These are phyloP conservation scores for Alligator sinensis DNA, from an alignment of 2,113 vertebrate genomes.

Conservation along the genomic window DNA sequence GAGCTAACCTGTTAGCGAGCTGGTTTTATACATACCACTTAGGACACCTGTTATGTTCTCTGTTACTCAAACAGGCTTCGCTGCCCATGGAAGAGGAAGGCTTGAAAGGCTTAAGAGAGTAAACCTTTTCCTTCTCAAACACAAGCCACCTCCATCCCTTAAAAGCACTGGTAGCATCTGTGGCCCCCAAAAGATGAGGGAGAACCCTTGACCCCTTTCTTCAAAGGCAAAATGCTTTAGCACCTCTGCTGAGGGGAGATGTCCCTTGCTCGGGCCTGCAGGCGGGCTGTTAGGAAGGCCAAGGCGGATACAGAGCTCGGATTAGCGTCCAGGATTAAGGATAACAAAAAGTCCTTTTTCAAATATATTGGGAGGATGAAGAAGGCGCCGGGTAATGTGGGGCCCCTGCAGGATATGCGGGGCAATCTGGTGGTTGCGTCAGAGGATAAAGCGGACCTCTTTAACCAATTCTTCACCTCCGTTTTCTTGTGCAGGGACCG, in stretches of 20 bases:
- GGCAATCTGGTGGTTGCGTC: no score
- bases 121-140: neutral
- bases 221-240: accelerated
- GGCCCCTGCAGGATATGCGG: no score
- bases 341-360: no score
- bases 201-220: accelerated
- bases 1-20: neutral
- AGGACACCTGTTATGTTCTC: neutral
- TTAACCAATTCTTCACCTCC: no score
- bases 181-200: accelerated
- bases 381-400: no score
- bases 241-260: neutral
- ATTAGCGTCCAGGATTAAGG: no score
- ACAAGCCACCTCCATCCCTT: accelerated
- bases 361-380: no score
- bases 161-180: neutral
- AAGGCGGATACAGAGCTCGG: no score
- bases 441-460: no score
- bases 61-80: neutral
- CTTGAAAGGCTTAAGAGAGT: accelerated
- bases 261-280: neutral
- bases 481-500: no score
- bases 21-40: accelerated
- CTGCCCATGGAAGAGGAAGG: neutral
- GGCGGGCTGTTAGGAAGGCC: no score